Conservation (phyloP, 2,888 invertebrate genomes). For the Eilema griseolum region DNA sequence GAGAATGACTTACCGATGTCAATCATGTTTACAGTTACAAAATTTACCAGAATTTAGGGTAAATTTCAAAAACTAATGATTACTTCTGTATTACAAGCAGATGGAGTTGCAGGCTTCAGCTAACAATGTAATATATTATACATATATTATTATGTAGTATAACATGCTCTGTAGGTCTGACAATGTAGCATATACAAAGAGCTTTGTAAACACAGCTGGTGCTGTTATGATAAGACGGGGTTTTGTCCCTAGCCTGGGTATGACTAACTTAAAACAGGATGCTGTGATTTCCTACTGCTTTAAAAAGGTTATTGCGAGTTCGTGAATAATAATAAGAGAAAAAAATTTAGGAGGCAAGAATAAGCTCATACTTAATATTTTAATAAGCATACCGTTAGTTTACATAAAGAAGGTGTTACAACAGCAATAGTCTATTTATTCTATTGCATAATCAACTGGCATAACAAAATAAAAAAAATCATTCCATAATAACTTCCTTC, state of each 20-base stretch:
- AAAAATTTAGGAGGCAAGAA: too few relatives aligned
- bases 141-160: too few relatives aligned
- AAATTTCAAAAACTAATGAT: not conserved
- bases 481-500: not conserved
- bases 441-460: not conserved
- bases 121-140: not conserved
- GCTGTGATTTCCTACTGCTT: not conserved
- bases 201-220: not conserved
- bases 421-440: not conserved
- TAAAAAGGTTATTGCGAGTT: not conserved
- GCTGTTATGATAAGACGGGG: not conserved
- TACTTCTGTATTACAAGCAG: not conserved
- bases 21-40: not conserved
- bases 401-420: not conserved
- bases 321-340: not conserved
- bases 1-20: not conserved
- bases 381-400: not conserved
- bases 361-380: too few relatives aligned
- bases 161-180: not conserved
- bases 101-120: not conserved
- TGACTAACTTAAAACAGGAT: conserved; percentile 2
- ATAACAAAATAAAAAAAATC: not conserved
- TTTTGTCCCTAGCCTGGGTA: not conserved
- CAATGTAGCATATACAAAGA: not conserved
- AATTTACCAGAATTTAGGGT: too few relatives aligned